Percentiles rank a stretch among this genome's conserved stretches.
These are phyloP conservation scores for Hirundichthys speculiger DNA, from an alignment of 2,113 vertebrate species.

Conservation along the genomic window DNA sequence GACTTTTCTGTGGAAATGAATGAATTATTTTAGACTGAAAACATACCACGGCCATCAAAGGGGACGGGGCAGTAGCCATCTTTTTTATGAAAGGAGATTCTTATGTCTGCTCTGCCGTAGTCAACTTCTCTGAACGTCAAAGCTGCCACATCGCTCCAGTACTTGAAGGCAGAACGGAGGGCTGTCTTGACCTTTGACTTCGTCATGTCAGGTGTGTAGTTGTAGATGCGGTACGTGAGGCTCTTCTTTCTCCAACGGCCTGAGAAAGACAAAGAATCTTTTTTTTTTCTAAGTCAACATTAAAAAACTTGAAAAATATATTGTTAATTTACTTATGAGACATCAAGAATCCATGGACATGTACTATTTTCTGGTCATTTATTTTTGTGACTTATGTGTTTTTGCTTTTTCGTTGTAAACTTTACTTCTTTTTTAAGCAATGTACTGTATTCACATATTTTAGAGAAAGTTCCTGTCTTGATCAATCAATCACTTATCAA, in stretches of 20 bases:
- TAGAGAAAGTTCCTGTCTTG: too few species aligned
- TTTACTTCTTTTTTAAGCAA: too few species aligned
- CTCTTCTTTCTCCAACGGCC: conserved; percentile 86
- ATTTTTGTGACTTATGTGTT: too few species aligned
- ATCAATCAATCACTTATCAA: too few species aligned
- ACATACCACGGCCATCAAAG: conserved; percentile 80
- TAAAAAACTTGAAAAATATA: too few species aligned
- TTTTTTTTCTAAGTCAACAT: too few species aligned
- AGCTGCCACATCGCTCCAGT: conserved; percentile 84
- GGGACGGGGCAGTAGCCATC: conserved; percentile 67
- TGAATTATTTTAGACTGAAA: background rate
- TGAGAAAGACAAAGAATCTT: conserved; percentile 45
- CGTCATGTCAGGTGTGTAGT: conserved; percentile 83
- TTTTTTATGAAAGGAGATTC: conserved; percentile 84
- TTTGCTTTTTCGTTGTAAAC: too few species aligned
- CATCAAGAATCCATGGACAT: too few species aligned
- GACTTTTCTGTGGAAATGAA: background rate
- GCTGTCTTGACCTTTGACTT: conserved; percentile 68
- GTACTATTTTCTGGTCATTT: too few species aligned
- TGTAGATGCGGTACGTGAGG: conserved; percentile 86
- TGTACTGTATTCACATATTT: too few species aligned
- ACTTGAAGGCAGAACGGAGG: conserved; percentile 83
- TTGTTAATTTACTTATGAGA: too few species aligned
- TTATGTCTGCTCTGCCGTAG: conserved; percentile 84
- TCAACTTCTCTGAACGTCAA: conserved; percentile 85